These are phyloP conservation scores for Syrphus vitripennis DNA, from an alignment of 2,888 invertebrate species.

Conservation along the genomic window DNA sequence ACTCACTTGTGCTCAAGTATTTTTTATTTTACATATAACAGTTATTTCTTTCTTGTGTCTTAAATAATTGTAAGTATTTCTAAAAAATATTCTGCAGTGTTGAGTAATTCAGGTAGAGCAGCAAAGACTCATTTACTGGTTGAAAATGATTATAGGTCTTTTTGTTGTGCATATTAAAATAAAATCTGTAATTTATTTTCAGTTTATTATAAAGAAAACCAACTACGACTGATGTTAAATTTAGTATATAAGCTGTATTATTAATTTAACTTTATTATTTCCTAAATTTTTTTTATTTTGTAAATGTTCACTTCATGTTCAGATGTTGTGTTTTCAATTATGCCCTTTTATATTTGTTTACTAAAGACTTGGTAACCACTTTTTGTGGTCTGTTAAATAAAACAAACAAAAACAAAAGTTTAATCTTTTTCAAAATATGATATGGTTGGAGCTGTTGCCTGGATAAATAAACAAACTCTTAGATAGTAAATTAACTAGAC, in stretches of 20 bases:
- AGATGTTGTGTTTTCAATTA: slow-evolving; percentile 39
- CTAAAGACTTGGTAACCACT: slow-evolving; percentile 49
- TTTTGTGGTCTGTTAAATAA: slow-evolving; percentile 62
- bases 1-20: neutral
- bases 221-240: slow-evolving; percentile 61
- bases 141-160: slow-evolving; percentile 43
- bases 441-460: neutral
- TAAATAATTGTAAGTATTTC: slow-evolving; percentile 13
- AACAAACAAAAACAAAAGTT: slow-evolving; percentile 21
- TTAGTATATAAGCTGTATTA: slow-evolving; percentile 47
- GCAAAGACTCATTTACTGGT: slow-evolving; percentile 60
- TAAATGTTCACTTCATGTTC: slow-evolving; percentile 50
- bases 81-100: neutral
- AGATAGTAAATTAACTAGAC: slow-evolving; percentile 58
- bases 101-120: neutral
- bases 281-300: slow-evolving; percentile 17
- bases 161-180: slow-evolving; percentile 33
- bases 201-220: neutral
- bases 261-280: slow-evolving; percentile 38
- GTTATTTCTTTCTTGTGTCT: slow-evolving; percentile 21
- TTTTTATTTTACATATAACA: neutral
- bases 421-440: slow-evolving; percentile 1
- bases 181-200: slow-evolving; percentile 7
- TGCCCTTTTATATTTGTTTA: slow-evolving; percentile 41
- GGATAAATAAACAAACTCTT: neutral